phyloP scores from a whole-genome alignment of 2,888 invertebrate species.

The Macaria liturata region DNA sequence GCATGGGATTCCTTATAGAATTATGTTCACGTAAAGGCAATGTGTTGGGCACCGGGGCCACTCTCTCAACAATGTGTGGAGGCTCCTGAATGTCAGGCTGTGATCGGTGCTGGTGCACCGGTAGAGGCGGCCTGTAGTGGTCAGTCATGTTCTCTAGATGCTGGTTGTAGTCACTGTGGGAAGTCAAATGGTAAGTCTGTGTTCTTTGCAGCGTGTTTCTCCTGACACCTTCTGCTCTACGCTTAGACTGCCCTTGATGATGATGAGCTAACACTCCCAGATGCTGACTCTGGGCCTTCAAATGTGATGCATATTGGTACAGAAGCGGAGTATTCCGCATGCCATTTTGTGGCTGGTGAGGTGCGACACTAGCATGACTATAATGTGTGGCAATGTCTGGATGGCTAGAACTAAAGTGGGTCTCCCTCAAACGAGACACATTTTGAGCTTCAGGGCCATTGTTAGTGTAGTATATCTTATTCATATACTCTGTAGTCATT shows the following conservation, averaged over 20 bases:
- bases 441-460: slow-evolving; percentile 65
- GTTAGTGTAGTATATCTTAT: slow-evolving; percentile 69
- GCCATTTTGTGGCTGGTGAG: slow-evolving; percentile 59
- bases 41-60: slow-evolving; percentile 65
- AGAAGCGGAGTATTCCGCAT: slow-evolving; percentile 69
- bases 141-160: slow-evolving; percentile 71
- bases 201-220: slow-evolving; percentile 75
- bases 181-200: slow-evolving; percentile 78
- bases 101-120: slow-evolving; percentile 68
- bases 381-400: slow-evolving; percentile 76
- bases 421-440: slow-evolving; percentile 71
- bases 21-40: slow-evolving; percentile 71
- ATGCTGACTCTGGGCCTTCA: slow-evolving; percentile 76
- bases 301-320: slow-evolving; percentile 78
- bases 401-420: slow-evolving; percentile 79
- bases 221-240: slow-evolving; percentile 64
- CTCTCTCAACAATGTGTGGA: slow-evolving; percentile 59
- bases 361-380: slow-evolving; percentile 55
- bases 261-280: slow-evolving; percentile 66
- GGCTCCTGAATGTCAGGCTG: slow-evolving; percentile 74
- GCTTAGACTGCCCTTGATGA: slow-evolving; percentile 64
- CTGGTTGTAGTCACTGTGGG: slow-evolving; percentile 77
- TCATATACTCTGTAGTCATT: slow-evolving; percentile 73
- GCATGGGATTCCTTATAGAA: slow-evolving; percentile 62
- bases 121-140: slow-evolving; percentile 55